Base-by-base conservation (phyloP, 2,113 vertebrate species). In the Alethe diademata region DNA sequence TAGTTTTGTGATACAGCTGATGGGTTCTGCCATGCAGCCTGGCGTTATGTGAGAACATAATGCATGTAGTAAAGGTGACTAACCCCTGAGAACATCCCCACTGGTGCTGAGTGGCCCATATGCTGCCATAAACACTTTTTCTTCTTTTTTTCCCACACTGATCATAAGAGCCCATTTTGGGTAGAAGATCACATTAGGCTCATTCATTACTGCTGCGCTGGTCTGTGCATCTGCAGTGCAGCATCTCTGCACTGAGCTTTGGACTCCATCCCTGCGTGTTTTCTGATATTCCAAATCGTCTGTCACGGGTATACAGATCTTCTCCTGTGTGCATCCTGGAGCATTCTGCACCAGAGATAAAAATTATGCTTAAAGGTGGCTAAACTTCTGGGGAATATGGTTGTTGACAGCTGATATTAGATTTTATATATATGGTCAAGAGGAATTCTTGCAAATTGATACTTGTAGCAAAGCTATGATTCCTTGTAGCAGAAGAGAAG, bases 1-100 rank as follows among this genome's bases (percentile, higher is more conserved):
- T 94, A 81, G 71, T 82, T 96, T 97, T 96, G 90, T 90, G 88
- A 88, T 60, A 38, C n/a, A n/a, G 85, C 17, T 79, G 75, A 61
- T 51, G 12, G 42, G 71, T 91, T 97, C 94, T 94, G 40, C 60
- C 86, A 16, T 47, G 53, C 73, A 76, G 38, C 75, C 58, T 70
- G 64, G 33, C 22, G 23, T 26, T 80, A 58, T 94, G 70, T 74
- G 79, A 90, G 94, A 66, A 69, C 65, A 36, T 48, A 70, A 7
- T 81, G 81, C 70, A 16, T 56, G 40, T 23, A 90, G 71, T 86
- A 92, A 95, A 92, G 90, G 78, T 95, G 85, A 51, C n/a, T 19
- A 65, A 79, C 75, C 69, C 53, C 15, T 72, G 69, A 57, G 62
- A 88, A 31, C 12, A 45, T 36, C 76, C 73, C 69, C 40, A 28